Conservation (phyloP, 2,113 vertebrate species). For the Cryptoleucopteryx plumbea region DNA sequence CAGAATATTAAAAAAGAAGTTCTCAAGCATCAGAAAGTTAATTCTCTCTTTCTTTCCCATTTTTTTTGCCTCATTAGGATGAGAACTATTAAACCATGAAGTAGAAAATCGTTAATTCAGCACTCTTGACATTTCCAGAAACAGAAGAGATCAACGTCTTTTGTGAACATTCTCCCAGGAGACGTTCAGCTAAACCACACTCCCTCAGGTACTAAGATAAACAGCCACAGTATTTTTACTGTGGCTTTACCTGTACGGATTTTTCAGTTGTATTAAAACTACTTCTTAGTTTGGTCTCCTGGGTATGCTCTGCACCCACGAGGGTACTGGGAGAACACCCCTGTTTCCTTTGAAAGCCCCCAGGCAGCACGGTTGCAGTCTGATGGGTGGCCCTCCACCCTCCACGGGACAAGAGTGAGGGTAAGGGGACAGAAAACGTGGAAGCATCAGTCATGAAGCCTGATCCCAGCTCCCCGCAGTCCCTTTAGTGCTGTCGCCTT, state of each 20-base stretch:
- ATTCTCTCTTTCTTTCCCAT: neutral
- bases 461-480: neutral
- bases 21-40: neutral
- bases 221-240: neutral
- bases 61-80: neutral
- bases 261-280: neutral
- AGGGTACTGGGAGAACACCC: no score
- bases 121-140: neutral
- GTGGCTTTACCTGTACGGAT: neutral
- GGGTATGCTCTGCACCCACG: no score
- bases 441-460: neutral
- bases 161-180: neutral
- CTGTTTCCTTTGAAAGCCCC: no score
- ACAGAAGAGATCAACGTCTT: neutral
- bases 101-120: neutral
- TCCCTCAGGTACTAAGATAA: neutral
- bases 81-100: neutral
- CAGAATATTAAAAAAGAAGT: neutral
- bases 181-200: neutral
- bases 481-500: neutral
- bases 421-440: no score
- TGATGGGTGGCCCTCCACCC: no score
- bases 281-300: neutral
- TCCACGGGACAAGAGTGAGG: no score
- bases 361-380: no score